Evolutionary conservation across 2,888 invertebrate genomes (phyloP).

Genomic region (Zonitis immaculata): DNA sequence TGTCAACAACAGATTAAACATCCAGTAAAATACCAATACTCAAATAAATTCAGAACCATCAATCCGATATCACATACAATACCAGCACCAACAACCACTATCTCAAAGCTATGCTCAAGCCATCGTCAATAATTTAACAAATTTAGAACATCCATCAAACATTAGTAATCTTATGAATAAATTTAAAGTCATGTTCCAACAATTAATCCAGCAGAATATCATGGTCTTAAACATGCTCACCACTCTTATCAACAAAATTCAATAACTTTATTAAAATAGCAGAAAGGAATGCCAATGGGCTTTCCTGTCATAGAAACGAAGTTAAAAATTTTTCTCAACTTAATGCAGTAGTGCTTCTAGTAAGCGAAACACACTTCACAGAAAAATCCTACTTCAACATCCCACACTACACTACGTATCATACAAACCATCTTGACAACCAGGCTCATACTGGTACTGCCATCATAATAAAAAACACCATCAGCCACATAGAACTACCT

Average conservation of each 20-base stretch:
- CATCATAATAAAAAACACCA: conserved; percentile 14
- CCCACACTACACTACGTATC: conserved; percentile 13
- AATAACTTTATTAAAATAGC: neutral
- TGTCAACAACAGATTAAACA: no score
- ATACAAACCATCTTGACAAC: conserved; percentile 14
- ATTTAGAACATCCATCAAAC: no score
- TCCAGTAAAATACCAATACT: no score
- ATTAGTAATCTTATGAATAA: no score
- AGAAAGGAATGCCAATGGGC: conserved; percentile 14
- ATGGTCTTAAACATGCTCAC: conserved; percentile 11
- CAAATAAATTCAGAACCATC: no score
- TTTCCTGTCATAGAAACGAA: conserved; percentile 1
- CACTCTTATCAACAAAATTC: neutral
- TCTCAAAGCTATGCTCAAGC: no score
- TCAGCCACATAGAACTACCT: no score
- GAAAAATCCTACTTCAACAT: conserved; percentile 10
- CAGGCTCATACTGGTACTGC: conserved; percentile 15
- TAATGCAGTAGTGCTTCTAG: conserved; percentile 14
- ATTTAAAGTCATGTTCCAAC: no score
- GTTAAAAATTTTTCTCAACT: neutral
- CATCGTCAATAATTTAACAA: no score
- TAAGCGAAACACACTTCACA: conserved; percentile 22
- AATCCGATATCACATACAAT: no score
- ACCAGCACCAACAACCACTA: no score
- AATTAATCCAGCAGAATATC: no score